Percentiles rank a stretch among this genome's conserved stretches.
Evolutionary conservation across 1,140 invertebrate genomes (phyloP).

Genomic region (Hesperophylax magnus): DNA sequence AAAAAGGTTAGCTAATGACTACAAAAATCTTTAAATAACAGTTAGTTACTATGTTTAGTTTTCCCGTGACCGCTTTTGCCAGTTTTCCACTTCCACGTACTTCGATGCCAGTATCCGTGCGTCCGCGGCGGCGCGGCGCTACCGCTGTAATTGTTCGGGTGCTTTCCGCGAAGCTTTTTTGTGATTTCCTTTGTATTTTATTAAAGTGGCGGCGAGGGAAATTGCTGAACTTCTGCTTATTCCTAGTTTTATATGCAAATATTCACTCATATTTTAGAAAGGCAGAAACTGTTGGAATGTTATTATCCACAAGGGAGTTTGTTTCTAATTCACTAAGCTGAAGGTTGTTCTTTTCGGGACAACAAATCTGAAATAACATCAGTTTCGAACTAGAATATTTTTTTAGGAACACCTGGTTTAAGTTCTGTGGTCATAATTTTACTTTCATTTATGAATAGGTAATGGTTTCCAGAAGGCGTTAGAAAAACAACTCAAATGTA

Average conservation of each 20-base stretch:
- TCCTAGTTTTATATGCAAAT: constrained; percentile 14
- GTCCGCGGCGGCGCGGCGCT: not conserved
- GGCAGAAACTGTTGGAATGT: not conserved
- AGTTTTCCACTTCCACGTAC: constrained; percentile 1
- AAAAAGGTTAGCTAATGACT: too few relatives aligned
- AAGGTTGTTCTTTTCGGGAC: too few relatives aligned
- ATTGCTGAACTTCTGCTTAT: constrained; percentile 31
- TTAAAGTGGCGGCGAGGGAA: constrained; percentile 26
- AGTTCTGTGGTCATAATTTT: too few relatives aligned
- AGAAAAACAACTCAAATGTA: too few relatives aligned
- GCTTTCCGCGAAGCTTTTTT: not conserved
- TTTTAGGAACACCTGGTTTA: too few relatives aligned
- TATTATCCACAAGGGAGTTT: not conserved
- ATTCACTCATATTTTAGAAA: not conserved
- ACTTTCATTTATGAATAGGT: too few relatives aligned
- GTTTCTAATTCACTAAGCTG: too few relatives aligned
- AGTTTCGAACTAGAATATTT: too few relatives aligned
- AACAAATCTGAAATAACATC: too few relatives aligned
- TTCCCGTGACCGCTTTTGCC: not conserved
- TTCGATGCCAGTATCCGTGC: not conserved
- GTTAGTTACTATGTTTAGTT: too few relatives aligned
- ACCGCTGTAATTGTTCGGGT: constrained; percentile 18
- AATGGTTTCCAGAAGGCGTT: too few relatives aligned
- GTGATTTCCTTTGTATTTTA: constrained; percentile 24
- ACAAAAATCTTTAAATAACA: too few relatives aligned